These are phyloP conservation scores for Nebria salina DNA, from an alignment of 2,888 invertebrate species.

Conservation along the genomic window DNA sequence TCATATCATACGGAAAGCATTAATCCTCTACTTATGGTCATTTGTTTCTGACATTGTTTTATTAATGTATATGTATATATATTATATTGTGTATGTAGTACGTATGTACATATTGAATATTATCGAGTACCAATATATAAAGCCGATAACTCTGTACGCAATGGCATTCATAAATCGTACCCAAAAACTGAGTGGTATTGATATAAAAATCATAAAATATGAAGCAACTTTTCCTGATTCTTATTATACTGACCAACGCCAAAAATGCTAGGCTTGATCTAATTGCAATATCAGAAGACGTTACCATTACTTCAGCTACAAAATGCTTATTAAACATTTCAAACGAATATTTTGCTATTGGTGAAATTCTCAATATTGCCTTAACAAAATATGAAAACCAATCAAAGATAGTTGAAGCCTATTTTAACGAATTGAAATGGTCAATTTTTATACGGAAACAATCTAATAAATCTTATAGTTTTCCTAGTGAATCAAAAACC, in stretches of 20 bases:
- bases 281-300: not conserved
- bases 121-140: not conserved
- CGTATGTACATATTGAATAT: not conserved
- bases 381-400: not conserved
- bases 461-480: not conserved
- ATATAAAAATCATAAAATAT: not conserved
- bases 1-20: not conserved
- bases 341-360: not conserved
- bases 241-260: not conserved
- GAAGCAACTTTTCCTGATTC: not conserved
- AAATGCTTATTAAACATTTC: not conserved
- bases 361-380: not conserved
- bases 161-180: not conserved
- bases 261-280: not conserved
- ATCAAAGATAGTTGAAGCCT: not conserved
- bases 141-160: not conserved
- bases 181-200: not conserved
- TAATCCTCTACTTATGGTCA: too few relatives aligned
- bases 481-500: not conserved
- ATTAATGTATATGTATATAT: not conserved
- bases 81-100: not conserved
- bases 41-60: not conserved
- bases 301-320: not conserved
- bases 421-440: slow-evolving; percentile 6
- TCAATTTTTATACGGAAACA: slow-evolving; percentile 3